Evolutionary conservation across 2,888 invertebrate species (phyloP).

Genomic region (Coleophora flavipennella): DNA sequence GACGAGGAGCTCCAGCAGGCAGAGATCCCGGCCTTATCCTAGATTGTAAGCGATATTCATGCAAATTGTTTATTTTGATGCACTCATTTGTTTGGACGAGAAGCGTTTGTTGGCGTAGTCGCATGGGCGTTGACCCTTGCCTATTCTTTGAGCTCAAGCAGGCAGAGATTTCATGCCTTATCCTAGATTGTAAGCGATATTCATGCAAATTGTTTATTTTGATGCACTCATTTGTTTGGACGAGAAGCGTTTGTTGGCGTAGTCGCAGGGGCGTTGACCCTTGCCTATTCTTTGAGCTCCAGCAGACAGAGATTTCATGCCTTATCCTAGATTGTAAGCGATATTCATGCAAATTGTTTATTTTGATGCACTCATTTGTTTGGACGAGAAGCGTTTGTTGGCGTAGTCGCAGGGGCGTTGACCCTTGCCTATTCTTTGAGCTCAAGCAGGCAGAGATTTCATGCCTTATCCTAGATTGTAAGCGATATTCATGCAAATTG

Average conservation of each 20-base stretch:
- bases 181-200: constrained; percentile 44
- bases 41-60: constrained; percentile 52
- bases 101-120: background rate
- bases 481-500: constrained; percentile 59
- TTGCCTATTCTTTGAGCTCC: constrained; percentile 13
- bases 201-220: constrained; percentile 55
- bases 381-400: background rate
- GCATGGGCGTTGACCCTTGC: background rate
- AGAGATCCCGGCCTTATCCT: too few relatives aligned
- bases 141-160: constrained; percentile 12
- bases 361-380: constrained; percentile 14
- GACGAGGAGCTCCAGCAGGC: constrained; percentile 21
- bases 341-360: constrained; percentile 60
- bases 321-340: constrained; percentile 33
- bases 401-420: background rate
- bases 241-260: background rate
- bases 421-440: constrained; percentile 12
- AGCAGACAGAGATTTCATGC: background rate
- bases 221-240: too few relatives aligned
- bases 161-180: background rate
- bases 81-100: too few relatives aligned
- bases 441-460: background rate
- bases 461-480: constrained; percentile 25
- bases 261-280: background rate
- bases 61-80: constrained; percentile 47